Evolutionary conservation across 64 coral and sea anemone species (phyloP), one percentile per base, ranked within the genome.

Genomic region (Porites australiensis): DNA sequence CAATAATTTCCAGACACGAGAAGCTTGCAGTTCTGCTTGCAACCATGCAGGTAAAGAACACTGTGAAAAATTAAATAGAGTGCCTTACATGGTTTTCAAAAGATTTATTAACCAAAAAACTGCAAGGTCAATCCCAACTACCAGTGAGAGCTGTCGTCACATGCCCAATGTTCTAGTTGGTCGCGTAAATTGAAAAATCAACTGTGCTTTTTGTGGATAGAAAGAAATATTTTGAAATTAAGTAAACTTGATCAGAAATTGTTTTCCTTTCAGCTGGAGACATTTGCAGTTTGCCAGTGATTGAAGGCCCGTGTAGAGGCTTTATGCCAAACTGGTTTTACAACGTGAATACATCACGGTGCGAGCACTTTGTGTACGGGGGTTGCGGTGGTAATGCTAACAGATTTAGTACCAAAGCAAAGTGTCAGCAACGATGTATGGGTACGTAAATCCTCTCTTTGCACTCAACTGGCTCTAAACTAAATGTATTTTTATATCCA

Each of bases 1-100:
- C 52, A 96, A 96, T 64, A 96, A 96, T 43, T 96, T 96, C 66
- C 63, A 86, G 44, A 90, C 79, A 8, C 89, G 63, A 58, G 75
- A 57, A 47, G 77, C 88, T 13, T 96, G 95, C 15, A 74, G 63
- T 14, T 73, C 70, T n/a, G 90, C 90, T 52, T 96, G 95, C 15
- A 74, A 72, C 13, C 72, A 86, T 19, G 91, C 82, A 71, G 94
- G 94, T 95, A 95, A 8, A 44, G 44, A 64, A 13, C 20, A 62
- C 4, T 22, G 9, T 46, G 14, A 0, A 15, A 14, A 13, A 51
- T 8, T 22, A 46, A 27, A 46, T 3, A 76, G 73, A 46, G 14
- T 0, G 15, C 3, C 37, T 37, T 37, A 37, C 27, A 57, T 57
- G 12, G 54, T 57, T 57, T 57, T 57, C 1, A 57, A 49, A 37